These are phyloP conservation scores for Cetoscarus ocellatus DNA, from an alignment of 2,797 vertebrate genomes.

Conservation along the genomic window DNA sequence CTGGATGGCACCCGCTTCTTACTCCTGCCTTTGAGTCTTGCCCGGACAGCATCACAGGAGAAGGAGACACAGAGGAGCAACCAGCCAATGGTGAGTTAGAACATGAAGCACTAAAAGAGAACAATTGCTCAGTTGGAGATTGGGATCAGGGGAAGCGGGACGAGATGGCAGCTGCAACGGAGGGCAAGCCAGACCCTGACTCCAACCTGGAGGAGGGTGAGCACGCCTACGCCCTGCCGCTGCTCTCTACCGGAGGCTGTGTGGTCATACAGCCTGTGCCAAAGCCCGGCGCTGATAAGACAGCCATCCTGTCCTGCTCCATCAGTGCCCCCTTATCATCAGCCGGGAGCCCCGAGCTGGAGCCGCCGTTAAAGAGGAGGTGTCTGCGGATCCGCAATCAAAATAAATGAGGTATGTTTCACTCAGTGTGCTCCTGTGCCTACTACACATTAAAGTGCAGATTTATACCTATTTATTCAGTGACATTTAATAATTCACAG, in stretches of 20 bases:
- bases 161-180: constrained; percentile 82
- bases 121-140: constrained; percentile 91
- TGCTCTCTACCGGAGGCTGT: constrained; percentile 94
- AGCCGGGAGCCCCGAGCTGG: constrained; percentile 93
- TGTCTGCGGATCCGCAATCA: constrained; percentile 99
- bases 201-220: constrained; percentile 92
- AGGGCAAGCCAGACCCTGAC: constrained; percentile 91
- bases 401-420: constrained; percentile 91
- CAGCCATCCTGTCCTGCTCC: constrained; percentile 93
- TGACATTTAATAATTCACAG: constrained; percentile 46
- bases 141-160: constrained; percentile 91
- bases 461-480: constrained; percentile 34
- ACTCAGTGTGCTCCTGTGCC: neutral
- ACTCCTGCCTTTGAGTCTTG: constrained; percentile 78
- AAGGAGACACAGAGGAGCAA: constrained; percentile 72
- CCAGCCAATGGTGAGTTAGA: constrained; percentile 91
- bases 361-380: constrained; percentile 98
- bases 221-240: constrained; percentile 94
- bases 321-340: constrained; percentile 91
- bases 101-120: constrained; percentile 96
- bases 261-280: constrained; percentile 98
- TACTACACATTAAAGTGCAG: constrained; percentile 15
- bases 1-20: constrained; percentile 77
- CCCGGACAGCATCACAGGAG: constrained; percentile 49
- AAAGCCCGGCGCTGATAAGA: constrained; percentile 94